phyloP scores from a whole-genome alignment of 2,888 invertebrate genomes.

The Nipponacmea schrenckii region DNA sequence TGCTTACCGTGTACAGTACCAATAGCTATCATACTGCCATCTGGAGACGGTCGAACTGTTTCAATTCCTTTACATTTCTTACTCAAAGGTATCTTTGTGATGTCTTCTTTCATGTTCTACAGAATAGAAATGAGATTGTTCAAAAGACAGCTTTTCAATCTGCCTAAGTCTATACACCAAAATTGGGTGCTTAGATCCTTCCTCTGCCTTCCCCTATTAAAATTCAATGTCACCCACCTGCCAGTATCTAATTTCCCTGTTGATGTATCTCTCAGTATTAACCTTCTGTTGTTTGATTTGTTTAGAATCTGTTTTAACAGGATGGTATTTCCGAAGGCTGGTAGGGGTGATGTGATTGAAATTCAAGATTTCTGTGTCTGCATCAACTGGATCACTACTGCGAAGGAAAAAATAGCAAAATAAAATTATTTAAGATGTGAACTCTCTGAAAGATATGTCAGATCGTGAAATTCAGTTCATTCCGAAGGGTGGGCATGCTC shows the following conservation, averaged over 20 bases:
- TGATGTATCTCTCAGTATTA: conserved; percentile 36
- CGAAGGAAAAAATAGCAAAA: conserved; percentile 6
- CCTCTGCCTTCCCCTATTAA: too few species aligned
- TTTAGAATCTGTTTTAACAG: conserved; percentile 36
- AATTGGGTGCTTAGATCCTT: too few species aligned
- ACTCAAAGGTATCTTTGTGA: conserved; percentile 33
- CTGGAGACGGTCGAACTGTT: conserved; percentile 41
- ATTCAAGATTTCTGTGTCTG: conserved; percentile 47
- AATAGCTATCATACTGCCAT: conserved; percentile 49
- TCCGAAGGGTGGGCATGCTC: too few species aligned
- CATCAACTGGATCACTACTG: conserved; percentile 44
- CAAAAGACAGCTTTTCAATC: too few species aligned
- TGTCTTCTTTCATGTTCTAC: conserved; percentile 40
- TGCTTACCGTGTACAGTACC: conserved; percentile 52
- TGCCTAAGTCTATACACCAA: too few species aligned
- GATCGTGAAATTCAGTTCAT: too few species aligned
- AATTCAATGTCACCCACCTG: conserved; percentile 33
- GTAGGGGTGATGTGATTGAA: conserved; percentile 48
- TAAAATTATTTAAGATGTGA: background rate
- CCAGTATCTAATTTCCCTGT: conserved; percentile 52
- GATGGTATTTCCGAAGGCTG: conserved; percentile 40
- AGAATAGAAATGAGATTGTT: too few species aligned
- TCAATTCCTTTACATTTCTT: conserved; percentile 45
- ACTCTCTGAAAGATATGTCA: too few species aligned
- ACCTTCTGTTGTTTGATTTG: conserved; percentile 40